Evolutionary conservation across 2,888 invertebrate genomes (phyloP), one percentile per base, ranked within the genome.

Genomic region (Allygus modestus): DNA sequence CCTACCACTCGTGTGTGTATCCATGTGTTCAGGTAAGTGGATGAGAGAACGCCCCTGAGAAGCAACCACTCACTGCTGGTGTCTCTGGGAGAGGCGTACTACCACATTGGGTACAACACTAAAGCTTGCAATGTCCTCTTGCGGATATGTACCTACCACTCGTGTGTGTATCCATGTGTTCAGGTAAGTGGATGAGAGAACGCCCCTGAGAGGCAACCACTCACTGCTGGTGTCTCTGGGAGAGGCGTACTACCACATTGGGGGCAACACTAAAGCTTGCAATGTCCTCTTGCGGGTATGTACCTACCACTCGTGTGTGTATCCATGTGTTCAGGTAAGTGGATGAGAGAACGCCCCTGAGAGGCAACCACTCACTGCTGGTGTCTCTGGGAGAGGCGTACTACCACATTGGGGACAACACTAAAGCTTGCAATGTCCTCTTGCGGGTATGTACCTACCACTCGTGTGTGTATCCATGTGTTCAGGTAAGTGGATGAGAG

Each of bases 321-420:
- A 37, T 37, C 4, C 37, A 37, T 37, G 37, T 37, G 37, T 11
- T 37, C 37, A 37, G n/a, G n/a, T 11, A 37, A 37, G 37, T 37
- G 37, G n/a, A n/a, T n/a, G n/a, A n/a, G n/a, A n/a, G n/a, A n/a
- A n/a, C n/a, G n/a, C n/a, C 92, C 77, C 90, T 96, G 46, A 92
- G 94, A 86, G 94, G 95, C 88, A 96, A 95, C 90, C 92, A 93
- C 46, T 92, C 93, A 86, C 89, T 96, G 58, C 90, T 96, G 84
- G 92, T 94, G 0, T 92, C 93, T 73, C 93, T 96, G 88, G 96
- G 95, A 0, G 94, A 95, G 89, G 94, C 95, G 82, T 94, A 93
- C n/a, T n/a, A n/a, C n/a, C n/a, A n/a, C 88, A 92, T 94, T 87
- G 96, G 96, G 9, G 94, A 95, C 87, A 93, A 94, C 87, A 91